Conservation (phyloP, 2,797 vertebrate species). For the Parauchenoglanis ngamensis region DNA sequence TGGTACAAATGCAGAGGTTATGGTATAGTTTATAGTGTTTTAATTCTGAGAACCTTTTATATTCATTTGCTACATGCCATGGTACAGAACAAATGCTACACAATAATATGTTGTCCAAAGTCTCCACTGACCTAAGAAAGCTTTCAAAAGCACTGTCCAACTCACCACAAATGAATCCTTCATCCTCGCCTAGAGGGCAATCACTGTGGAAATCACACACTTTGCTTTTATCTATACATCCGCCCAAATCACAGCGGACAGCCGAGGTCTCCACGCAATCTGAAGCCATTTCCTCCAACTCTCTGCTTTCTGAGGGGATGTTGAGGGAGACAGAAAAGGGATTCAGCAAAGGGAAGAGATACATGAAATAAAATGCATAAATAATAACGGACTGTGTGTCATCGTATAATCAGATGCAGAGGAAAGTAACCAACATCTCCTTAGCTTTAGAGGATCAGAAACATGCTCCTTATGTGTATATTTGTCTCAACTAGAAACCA, state of each 20-base stretch:
- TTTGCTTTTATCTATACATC: slow-evolving; percentile 76
- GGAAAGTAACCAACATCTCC: neutral
- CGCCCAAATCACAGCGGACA: slow-evolving; percentile 75
- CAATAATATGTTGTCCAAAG: neutral
- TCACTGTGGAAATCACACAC: slow-evolving; percentile 85
- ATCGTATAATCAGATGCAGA: neutral
- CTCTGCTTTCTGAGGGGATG: slow-evolving; percentile 61
- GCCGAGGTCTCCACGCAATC: slow-evolving; percentile 66
- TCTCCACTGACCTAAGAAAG: slow-evolving; percentile 11
- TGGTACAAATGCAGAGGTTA: neutral
- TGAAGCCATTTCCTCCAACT: slow-evolving; percentile 38
- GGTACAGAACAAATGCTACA: slow-evolving; percentile 8
- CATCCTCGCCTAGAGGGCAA: slow-evolving; percentile 78
- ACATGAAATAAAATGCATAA: neutral
- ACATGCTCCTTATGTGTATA: neutral
- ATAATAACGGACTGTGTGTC: neutral
- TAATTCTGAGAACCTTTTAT: neutral
- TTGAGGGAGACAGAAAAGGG: neutral
- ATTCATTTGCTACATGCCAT: neutral
- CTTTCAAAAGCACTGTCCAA: slow-evolving; percentile 35
- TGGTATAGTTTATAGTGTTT: neutral
- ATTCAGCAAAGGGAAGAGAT: neutral
- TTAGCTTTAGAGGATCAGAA: neutral
- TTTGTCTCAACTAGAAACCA: neutral
- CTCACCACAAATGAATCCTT: slow-evolving; percentile 82